Evolutionary conservation across 2,113 vertebrate species (phyloP).

Genomic region (Nothocercus nigrocapillus): DNA sequence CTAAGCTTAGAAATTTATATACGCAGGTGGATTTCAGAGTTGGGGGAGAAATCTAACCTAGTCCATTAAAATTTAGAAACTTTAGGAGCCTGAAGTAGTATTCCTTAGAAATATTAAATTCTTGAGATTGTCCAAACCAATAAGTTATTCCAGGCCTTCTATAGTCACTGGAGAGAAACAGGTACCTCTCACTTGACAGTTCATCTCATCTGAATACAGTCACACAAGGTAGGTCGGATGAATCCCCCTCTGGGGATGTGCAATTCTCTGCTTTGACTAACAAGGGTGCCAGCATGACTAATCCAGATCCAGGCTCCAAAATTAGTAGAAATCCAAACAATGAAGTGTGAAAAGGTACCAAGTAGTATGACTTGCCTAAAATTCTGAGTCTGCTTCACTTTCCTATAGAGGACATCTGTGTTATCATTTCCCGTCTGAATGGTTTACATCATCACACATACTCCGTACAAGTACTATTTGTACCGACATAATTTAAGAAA

Average conservation of each 20-base stretch:
- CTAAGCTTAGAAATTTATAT: background rate
- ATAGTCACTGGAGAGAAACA: background rate
- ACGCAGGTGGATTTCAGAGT: background rate
- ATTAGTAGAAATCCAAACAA: background rate
- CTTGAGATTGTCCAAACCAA: background rate
- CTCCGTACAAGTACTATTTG: background rate
- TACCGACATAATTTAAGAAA: background rate
- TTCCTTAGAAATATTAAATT: background rate
- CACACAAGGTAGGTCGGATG: background rate
- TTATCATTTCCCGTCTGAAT: background rate
- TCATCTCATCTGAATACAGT: background rate
- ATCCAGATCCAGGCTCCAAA: background rate
- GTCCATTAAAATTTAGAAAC: background rate
- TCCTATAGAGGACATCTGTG: background rate
- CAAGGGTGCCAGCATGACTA: accelerated
- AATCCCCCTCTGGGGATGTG: background rate
- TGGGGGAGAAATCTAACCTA: background rate
- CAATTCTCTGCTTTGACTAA: background rate
- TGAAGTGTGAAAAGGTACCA: background rate
- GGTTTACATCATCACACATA: background rate
- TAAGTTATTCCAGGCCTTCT: background rate
- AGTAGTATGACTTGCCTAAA: background rate
- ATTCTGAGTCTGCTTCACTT: background rate
- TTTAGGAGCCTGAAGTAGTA: background rate
- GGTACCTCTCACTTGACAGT: background rate